These are phyloP conservation scores for Macquaria australasica DNA, from an alignment of 2,113 vertebrate species.

Conservation along the genomic window DNA sequence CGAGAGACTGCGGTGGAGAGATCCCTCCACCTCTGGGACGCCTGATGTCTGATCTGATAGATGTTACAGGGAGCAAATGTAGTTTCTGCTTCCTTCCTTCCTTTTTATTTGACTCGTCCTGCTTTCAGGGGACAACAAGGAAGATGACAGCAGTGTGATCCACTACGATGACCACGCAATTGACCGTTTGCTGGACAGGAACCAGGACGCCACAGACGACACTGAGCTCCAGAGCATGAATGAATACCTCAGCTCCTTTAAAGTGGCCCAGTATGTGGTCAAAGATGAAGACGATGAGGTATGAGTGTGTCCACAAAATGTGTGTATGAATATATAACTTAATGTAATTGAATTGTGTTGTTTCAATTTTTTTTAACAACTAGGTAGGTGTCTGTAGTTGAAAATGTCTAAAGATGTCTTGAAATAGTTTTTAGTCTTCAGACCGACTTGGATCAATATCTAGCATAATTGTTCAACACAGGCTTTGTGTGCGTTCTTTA, in stretches of 20 bases:
- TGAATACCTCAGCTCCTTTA: constrained; percentile 98
- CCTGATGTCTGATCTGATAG: not conserved
- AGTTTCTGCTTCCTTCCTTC: not conserved
- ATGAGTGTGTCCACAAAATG: constrained; percentile 57
- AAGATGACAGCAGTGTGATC: constrained; percentile 97
- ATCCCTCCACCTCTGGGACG: not conserved
- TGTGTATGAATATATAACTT: not conserved
- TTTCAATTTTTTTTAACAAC: not conserved
- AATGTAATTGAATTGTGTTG: not conserved
- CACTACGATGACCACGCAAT: constrained; percentile 98
- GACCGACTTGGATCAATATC: not conserved
- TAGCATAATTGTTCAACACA: not conserved
- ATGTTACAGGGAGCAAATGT: not conserved
- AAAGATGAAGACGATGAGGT: constrained; percentile 98
- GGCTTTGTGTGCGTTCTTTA: not conserved
- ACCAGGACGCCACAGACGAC: constrained; percentile 96
- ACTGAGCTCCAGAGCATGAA: constrained; percentile 99
- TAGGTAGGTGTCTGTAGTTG: not conserved
- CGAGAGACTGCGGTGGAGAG: not conserved
- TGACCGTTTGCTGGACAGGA: constrained; percentile 92
- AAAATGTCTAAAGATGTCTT: not conserved
- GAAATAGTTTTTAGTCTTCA: not conserved
- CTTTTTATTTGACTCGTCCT: not conserved
- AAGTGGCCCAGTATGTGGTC: constrained; percentile 98
- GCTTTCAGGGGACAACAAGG: constrained; percentile 92